Percentiles rank a stretch among this genome's conserved stretches.
phyloP scores from a whole-genome alignment of 2,797 vertebrate species.

The Lepus oiostolus region DNA sequence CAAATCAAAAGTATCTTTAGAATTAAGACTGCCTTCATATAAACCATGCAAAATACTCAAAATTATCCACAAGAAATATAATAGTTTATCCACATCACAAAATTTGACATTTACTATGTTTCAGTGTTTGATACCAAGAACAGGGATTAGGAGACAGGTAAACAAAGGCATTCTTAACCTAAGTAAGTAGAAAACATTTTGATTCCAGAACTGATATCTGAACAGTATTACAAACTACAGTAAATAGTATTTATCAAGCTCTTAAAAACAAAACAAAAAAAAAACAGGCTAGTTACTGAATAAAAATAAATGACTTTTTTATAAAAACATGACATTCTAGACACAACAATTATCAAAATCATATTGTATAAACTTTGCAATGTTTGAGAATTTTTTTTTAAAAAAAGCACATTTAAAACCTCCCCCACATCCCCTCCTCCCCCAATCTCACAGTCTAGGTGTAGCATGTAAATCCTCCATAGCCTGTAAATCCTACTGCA shows the following conservation, averaged over 20 bases:
- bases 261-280: slow-evolving; percentile 32
- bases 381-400: slow-evolving; percentile 47
- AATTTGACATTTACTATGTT: slow-evolving; percentile 67
- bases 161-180: slow-evolving; percentile 68
- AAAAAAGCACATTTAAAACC: slow-evolving; percentile 51
- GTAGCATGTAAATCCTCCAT: slow-evolving; percentile 63
- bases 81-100: slow-evolving; percentile 57
- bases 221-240: slow-evolving; percentile 57
- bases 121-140: slow-evolving; percentile 69
- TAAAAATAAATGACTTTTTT: slow-evolving; percentile 48
- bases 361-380: slow-evolving; percentile 64
- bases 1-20: slow-evolving; percentile 67
- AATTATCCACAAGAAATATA: slow-evolving; percentile 65
- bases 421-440: slow-evolving; percentile 68
- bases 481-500: slow-evolving; percentile 71
- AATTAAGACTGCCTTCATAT: slow-evolving; percentile 57
- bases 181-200: slow-evolving; percentile 71
- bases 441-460: slow-evolving; percentile 65
- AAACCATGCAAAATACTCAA: slow-evolving; percentile 63
- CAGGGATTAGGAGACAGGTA: slow-evolving; percentile 58
- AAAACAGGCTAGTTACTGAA: slow-evolving; percentile 47
- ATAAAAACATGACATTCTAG: slow-evolving; percentile 57
- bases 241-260: slow-evolving; percentile 63
- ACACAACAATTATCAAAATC: slow-evolving; percentile 56
- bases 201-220: slow-evolving; percentile 66